Percentiles rank a stretch among this genome's conserved stretches.
These are phyloP conservation scores for Trogon surrucura DNA, from an alignment of 2,113 vertebrate species.

Conservation along the genomic window DNA sequence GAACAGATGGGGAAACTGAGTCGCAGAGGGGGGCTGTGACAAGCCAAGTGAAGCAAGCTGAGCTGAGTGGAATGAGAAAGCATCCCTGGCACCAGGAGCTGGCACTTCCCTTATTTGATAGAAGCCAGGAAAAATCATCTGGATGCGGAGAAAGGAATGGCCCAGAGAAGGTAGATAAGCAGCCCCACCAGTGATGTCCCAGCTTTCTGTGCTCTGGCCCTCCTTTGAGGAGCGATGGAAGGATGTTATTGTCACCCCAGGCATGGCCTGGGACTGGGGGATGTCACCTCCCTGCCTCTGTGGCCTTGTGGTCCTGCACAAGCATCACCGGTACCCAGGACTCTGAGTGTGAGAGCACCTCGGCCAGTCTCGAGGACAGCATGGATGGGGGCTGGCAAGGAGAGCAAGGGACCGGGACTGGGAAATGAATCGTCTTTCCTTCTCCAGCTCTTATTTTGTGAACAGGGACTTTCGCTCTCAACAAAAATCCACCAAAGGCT, in stretches of 20 bases:
- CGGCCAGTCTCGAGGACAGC: accelerated
- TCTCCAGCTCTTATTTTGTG: neutral
- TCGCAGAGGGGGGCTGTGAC: neutral
- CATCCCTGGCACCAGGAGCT: neutral
- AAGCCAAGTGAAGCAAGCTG: neutral
- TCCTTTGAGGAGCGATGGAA: neutral
- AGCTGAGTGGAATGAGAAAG: neutral
- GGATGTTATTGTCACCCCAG: neutral
- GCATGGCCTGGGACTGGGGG: neutral
- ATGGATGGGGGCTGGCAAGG: accelerated
- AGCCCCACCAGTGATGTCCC: accelerated
- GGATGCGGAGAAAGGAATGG: neutral
- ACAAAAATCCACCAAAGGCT: neutral
- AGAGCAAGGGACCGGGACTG: neutral
- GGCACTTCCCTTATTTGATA: neutral
- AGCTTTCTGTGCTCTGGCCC: neutral
- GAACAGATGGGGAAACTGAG: slow-evolving; percentile 61
- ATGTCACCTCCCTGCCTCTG: neutral
- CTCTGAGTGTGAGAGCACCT: neutral
- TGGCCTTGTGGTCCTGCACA: neutral
- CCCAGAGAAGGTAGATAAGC: accelerated
- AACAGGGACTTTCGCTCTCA: neutral
- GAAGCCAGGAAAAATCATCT: neutral
- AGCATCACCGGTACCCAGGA: neutral
- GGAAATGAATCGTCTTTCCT: neutral